phyloP scores from a whole-genome alignment of 2,888 invertebrate genomes.

The Pandemis cinnamomeana region DNA sequence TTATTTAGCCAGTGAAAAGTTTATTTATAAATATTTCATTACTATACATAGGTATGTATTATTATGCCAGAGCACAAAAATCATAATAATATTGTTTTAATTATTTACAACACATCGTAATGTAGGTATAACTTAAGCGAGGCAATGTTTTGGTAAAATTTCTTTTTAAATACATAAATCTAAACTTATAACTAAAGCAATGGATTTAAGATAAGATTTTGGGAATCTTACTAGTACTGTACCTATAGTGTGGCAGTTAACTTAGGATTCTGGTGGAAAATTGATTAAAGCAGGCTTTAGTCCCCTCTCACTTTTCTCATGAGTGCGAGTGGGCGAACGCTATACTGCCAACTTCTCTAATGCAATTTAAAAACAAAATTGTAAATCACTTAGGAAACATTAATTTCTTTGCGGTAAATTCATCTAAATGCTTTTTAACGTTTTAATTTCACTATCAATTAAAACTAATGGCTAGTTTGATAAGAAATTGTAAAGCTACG shows the following conservation, averaged over 20 bases:
- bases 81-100: constrained; percentile 67
- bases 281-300: constrained; percentile 1
- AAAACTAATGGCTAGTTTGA: constrained; percentile 51
- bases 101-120: constrained; percentile 70
- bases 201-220: constrained; percentile 26
- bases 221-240: constrained; percentile 1
- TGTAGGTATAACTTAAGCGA: constrained; percentile 76
- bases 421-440: constrained; percentile 50
- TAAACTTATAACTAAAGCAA: constrained; percentile 61
- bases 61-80: constrained; percentile 79
- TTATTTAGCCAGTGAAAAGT: constrained; percentile 72
- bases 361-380: constrained; percentile 54
- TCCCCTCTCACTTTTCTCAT: not conserved
- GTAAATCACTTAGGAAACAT: constrained; percentile 71
- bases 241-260: constrained; percentile 14
- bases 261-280: constrained; percentile 38
- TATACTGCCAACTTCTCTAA: constrained; percentile 14
- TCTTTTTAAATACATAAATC: constrained; percentile 74
- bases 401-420: constrained; percentile 65
- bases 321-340: constrained; percentile 13
- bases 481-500: constrained; percentile 49
- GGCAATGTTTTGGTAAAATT: constrained; percentile 83
- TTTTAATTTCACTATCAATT: constrained; percentile 56
- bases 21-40: constrained; percentile 61
- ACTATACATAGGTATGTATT: constrained; percentile 57